Base-by-base conservation (phyloP, 2,888 invertebrate species). In the Cataglyphis albicans region DNA sequence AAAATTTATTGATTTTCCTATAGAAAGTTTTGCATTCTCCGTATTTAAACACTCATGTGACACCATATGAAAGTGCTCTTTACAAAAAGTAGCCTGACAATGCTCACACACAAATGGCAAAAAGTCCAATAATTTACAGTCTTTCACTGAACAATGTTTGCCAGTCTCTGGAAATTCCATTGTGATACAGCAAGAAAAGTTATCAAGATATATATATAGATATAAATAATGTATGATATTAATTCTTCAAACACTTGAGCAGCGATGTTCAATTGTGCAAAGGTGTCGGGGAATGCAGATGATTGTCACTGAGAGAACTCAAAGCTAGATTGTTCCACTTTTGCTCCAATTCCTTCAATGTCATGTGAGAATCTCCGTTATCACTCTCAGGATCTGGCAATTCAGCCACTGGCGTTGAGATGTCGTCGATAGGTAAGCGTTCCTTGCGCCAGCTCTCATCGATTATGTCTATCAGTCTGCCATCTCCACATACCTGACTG, bases 381-480 rank as follows among this genome's bases (percentile, higher is more conserved):
- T 99, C 99, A 1, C 98, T 98, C 94, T 98, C 98, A 0, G 98
- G 98, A 95, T 99, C 99, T 0, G 99, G 98, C 72, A 99, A 95
- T 95, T 99, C 98, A 92, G 97, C 96, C 72, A 97, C 94, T 2
- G 99, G 99, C 7, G 99, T 98, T 76, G 95, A 93, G 90, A 98
- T 98, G 92, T 98, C 98, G 94, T 98, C 98, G 91, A 97, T 96
- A 4, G 98, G 98, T 65, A 98, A 95, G 91, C 96, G 96, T 92
- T 98, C 98, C 84, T 97, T 96, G 80, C 97, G 96, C 99, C 99
- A 99, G 91, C 97, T 96, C 92, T 98, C 97, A 94, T 98, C 98
- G 89, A 98, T 97, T 81, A 98, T 95, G 93, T 98, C 98, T 88
- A 97, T 95, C 85, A 98, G 95, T 88, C 97, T 96, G 78, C 98